A percentile compares a stretch with the other conserved stretches of the same genome.
Evolutionary conservation across 2,888 invertebrate genomes (phyloP).

Genomic region (Bibio marci): DNA sequence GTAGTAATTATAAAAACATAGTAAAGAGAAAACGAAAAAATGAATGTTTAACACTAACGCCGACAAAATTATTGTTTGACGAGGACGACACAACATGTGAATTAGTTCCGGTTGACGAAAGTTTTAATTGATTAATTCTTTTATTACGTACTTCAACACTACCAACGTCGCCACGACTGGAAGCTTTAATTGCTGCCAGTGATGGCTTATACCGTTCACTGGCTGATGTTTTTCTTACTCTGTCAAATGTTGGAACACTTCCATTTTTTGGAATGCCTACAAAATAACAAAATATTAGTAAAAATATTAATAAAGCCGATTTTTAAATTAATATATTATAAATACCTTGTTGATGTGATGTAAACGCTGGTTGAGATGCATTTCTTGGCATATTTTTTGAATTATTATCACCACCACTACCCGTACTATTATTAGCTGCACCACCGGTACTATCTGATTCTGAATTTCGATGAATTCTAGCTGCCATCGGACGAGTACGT

Average conservation of each 20-base stretch:
- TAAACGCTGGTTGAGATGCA: constrained; percentile 75
- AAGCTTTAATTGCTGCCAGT: constrained; percentile 61
- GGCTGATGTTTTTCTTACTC: constrained; percentile 67
- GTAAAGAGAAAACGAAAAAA: no score
- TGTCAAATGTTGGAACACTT: constrained; percentile 77
- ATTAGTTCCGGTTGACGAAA: constrained; percentile 28
- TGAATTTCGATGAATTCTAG: constrained; percentile 23
- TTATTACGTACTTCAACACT: constrained; percentile 51
- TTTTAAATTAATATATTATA: not conserved
- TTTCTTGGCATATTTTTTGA: constrained; percentile 51
- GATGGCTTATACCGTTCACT: constrained; percentile 74
- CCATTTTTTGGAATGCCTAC: constrained; percentile 58
- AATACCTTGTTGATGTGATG: constrained; percentile 47
- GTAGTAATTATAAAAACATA: no score
- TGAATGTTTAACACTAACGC: constrained; percentile 26
- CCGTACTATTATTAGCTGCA: constrained; percentile 9
- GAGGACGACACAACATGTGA: constrained; percentile 26
- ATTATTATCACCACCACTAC: not conserved
- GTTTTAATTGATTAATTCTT: constrained; percentile 35
- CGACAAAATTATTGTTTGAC: constrained; percentile 21
- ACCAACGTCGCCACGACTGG: constrained; percentile 55
- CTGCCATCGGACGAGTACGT: constrained; percentile 9
- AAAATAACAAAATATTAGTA: not conserved
- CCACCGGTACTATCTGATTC: constrained; percentile 23
- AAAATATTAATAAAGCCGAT: constrained; percentile 15